phyloP scores from a whole-genome alignment of 2,888 invertebrate species.

The Melinaea marsaeus region DNA sequence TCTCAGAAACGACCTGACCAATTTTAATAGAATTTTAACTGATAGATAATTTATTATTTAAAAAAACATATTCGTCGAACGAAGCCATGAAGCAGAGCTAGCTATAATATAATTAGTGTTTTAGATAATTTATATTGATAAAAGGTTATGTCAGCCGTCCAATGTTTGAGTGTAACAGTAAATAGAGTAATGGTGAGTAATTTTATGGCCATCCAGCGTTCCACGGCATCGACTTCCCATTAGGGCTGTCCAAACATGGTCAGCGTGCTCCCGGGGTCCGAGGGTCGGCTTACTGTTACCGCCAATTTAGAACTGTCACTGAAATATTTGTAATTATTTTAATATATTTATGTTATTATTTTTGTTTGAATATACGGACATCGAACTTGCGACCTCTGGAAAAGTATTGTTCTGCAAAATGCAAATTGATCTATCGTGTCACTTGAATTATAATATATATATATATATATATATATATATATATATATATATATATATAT shows the following conservation, averaged over 20 bases:
- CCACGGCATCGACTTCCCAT: conserved; percentile 23
- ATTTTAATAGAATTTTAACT: too few species aligned
- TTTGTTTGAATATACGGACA: not conserved
- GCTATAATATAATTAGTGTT: not conserved
- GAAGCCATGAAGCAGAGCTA: too few species aligned
- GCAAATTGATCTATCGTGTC: too few species aligned
- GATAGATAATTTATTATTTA: too few species aligned
- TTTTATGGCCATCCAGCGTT: conserved; percentile 24
- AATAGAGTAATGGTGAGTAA: conserved; percentile 23
- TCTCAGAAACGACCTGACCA: too few species aligned
- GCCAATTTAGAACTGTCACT: not conserved
- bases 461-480: too few species aligned
- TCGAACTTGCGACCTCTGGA: not conserved
- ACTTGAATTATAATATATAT: too few species aligned
- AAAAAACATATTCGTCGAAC: too few species aligned
- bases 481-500: too few species aligned
- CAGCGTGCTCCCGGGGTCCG: not conserved
- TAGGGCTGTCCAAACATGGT: conserved; percentile 25
- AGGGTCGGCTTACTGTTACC: conserved; percentile 20
- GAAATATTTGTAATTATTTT: not conserved
- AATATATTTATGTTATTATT: not conserved
- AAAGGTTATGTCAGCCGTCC: conserved; percentile 1
- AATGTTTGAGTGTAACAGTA: conserved; percentile 10
- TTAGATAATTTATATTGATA: not conserved
- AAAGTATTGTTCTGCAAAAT: too few species aligned